Evolutionary conservation across 2,797 vertebrate genomes (phyloP), one percentile per base, ranked within the genome.

Genomic region (Eptatretus atami): DNA sequence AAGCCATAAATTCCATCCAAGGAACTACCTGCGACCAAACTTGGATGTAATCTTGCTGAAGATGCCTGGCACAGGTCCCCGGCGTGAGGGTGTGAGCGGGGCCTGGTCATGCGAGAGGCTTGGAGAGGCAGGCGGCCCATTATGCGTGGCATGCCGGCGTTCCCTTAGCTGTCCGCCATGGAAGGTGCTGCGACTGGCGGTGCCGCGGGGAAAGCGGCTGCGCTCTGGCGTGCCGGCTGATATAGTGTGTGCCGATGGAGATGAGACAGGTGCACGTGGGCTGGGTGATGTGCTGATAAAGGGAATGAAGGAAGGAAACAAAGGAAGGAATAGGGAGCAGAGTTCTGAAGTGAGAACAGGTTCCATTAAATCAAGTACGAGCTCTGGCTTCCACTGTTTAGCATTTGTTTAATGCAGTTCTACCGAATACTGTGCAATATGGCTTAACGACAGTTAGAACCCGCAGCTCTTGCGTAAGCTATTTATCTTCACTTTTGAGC

Each of bases 11-110:
- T 44, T 44, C 31, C 57, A n/a, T 61, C n/a, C 57, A 61, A n/a
- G n/a, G 25, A 61, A n/a, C 57, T 10, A 92, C 86, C 85, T 81
- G 76, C 86, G 80, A 60, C 82, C 87, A 74, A 92, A 78, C 78
- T 92, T 92, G 67, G 85, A 90, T 78, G 86, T 92, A 75, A 92
- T 77, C 71, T 92, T 92, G 79, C 78, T 82, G 76, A 92, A 88
- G 75, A 90, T 81, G 79, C 86, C 87, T 75, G 86, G 82, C 65
- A 83, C 82, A 25, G 57, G 9, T 24, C 57, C 57, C 9, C 57
- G n/a, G 57, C n/a, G n/a, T 25, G 57, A n/a, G 63, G 84, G 82
- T 44, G 82, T 76, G 65, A 78, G 79, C 68, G 82, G 80, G 60
- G 76, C 70, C 60, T 81, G 76, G 53, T 90, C 82, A 12, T 84